These are phyloP conservation scores for Leucoraja ocellata DNA, from an alignment of 2,797 vertebrate genomes.

Conservation along the genomic window DNA sequence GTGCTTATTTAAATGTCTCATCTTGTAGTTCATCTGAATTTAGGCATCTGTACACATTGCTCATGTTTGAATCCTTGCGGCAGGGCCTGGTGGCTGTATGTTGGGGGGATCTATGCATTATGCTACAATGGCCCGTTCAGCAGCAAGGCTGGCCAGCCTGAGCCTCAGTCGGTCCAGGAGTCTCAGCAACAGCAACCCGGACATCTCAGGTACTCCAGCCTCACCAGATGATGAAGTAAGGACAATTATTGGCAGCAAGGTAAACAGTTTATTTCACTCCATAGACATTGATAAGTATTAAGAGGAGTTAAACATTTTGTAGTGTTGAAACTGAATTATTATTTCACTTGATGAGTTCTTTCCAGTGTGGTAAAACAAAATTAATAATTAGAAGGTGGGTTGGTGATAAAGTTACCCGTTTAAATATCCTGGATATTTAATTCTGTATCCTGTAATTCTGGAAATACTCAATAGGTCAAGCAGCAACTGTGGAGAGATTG, in stretches of 20 bases:
- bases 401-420: background rate
- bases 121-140: constrained; percentile 93
- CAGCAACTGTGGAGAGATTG: too few species aligned
- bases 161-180: constrained; percentile 93
- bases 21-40: background rate
- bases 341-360: background rate
- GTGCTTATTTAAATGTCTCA: background rate
- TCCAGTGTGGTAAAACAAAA: too few species aligned
- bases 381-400: background rate
- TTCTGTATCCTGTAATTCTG: too few species aligned
- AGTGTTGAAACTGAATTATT: background rate
- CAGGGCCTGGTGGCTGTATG: constrained; percentile 68
- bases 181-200: constrained; percentile 97
- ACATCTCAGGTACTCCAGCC: constrained; percentile 91
- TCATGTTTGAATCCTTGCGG: background rate
- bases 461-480: too few species aligned
- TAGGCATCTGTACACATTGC: background rate
- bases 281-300: background rate
- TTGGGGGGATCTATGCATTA: constrained; percentile 92
- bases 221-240: constrained; percentile 95
- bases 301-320: background rate
- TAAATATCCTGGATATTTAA: background rate
- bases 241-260: constrained; percentile 93
- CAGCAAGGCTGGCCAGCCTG: constrained; percentile 87
- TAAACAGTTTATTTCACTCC: constrained; percentile 48